phyloP scores from a whole-genome alignment of 2,888 invertebrate species.

The Ectemnius continuus region DNA sequence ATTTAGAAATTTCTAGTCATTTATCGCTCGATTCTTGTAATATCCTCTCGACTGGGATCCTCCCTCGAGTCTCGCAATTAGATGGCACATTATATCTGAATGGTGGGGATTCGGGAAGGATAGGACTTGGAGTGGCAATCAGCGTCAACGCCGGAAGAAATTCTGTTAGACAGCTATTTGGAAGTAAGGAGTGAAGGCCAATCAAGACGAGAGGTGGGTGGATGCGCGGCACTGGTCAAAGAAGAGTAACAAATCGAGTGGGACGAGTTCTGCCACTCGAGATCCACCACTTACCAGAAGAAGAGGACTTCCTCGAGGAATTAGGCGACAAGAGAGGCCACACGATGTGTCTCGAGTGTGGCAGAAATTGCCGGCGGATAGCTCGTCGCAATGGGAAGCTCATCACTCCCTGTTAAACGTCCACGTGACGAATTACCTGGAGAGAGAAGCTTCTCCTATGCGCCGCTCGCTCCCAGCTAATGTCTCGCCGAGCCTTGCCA shows the following conservation, averaged over 20 bases:
- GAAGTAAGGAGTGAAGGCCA: constrained; percentile 53
- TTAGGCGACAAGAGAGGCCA: constrained; percentile 17
- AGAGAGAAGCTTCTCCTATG: constrained; percentile 39
- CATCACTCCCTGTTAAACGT: constrained; percentile 37
- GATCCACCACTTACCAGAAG: constrained; percentile 53
- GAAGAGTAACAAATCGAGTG: not conserved
- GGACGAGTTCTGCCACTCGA: constrained; percentile 36
- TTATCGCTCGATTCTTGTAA: too few species aligned
- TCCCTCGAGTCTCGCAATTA: too few species aligned
- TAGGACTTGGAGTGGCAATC: constrained; percentile 42
- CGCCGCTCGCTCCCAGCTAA: too few species aligned
- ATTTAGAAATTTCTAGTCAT: too few species aligned
- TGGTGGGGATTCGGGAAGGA: too few species aligned
- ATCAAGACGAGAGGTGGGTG: constrained; percentile 33
- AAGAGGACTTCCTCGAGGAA: not conserved
- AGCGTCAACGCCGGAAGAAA: constrained; percentile 36
- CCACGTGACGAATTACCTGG: constrained; percentile 58
- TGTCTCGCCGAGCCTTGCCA: not conserved
- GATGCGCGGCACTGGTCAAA: not conserved
- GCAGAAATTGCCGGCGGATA: constrained; percentile 60
- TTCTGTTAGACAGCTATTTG: constrained; percentile 53
- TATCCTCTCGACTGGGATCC: too few species aligned
- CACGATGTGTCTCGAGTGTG: constrained; percentile 59
- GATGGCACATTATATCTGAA: too few species aligned
- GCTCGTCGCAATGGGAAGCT: constrained; percentile 40